Percentiles rank a stretch among this genome's conserved stretches.
These are phyloP conservation scores for Drosophila percnosoma DNA, from an alignment of 2,888 invertebrate species.

Conservation along the genomic window DNA sequence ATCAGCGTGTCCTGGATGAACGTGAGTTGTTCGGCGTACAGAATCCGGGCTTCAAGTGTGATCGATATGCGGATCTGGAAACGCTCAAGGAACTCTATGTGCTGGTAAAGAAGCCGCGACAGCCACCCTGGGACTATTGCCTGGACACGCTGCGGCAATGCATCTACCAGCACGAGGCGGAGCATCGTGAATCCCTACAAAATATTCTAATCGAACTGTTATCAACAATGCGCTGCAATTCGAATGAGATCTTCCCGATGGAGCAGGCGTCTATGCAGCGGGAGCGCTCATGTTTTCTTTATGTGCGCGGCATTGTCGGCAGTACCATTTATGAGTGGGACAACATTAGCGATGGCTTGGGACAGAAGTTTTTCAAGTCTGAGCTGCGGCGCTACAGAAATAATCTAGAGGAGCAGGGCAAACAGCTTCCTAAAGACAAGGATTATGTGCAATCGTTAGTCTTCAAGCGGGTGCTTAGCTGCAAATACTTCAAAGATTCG, in stretches of 20 bases:
- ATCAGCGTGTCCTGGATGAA: conserved; percentile 56
- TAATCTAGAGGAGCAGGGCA: conserved; percentile 2
- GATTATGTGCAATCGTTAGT: conserved; percentile 24
- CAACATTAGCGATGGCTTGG: conserved; percentile 48
- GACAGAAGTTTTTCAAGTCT: conserved; percentile 63
- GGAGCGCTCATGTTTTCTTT: conserved; percentile 61
- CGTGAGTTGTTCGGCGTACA: conserved; percentile 58
- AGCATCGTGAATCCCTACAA: conserved; percentile 43
- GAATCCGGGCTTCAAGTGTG: conserved; percentile 55
- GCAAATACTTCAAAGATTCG: conserved; percentile 73
- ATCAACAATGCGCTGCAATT: conserved; percentile 46
- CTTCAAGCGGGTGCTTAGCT: conserved; percentile 40
- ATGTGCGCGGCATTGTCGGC: conserved; percentile 71
- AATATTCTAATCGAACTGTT: conserved; percentile 38
- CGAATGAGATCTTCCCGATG: conserved; percentile 34
- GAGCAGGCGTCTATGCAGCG: conserved; percentile 44
- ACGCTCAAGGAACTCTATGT: conserved; percentile 54
- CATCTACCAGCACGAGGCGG: conserved; percentile 27
- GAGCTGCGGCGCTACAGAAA: conserved; percentile 49
- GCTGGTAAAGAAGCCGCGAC: conserved; percentile 63
- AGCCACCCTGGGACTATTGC: conserved; percentile 57
- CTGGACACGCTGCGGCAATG: conserved; percentile 38
- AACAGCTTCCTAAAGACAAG: conserved; percentile 15
- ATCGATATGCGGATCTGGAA: conserved; percentile 64
- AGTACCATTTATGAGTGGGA: conserved; percentile 75